Evolutionary conservation across 2,888 invertebrate genomes (phyloP).

Genomic region (Drosophila nr. perissopoda): DNA sequence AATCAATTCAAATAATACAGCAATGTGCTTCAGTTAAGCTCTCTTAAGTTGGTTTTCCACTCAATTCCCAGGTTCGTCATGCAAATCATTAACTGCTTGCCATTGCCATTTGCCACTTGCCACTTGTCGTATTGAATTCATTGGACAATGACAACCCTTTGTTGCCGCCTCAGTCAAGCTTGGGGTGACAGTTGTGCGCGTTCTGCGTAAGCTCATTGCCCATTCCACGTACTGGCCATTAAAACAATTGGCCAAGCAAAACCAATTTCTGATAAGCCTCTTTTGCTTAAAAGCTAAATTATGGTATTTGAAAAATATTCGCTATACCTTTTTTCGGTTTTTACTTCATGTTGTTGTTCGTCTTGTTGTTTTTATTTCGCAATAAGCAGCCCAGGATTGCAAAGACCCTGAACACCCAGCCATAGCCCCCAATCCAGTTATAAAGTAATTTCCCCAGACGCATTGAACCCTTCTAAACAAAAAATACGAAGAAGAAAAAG

Average conservation of each 20-base stretch:
- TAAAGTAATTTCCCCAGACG: constrained; percentile 80
- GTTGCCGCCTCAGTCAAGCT: not conserved
- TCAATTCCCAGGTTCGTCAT: constrained; percentile 21
- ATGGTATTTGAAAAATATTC: constrained; percentile 70
- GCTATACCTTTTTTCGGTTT: constrained; percentile 39
- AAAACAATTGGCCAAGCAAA: constrained; percentile 78
- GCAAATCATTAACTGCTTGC: constrained; percentile 34
- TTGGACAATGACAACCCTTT: constrained; percentile 21
- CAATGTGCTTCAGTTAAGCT: constrained; percentile 12
- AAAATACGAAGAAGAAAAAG: constrained; percentile 9
- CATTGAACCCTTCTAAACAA: constrained; percentile 69
- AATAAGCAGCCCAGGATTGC: constrained; percentile 20
- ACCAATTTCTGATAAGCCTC: constrained; percentile 80
- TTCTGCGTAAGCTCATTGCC: constrained; percentile 52
- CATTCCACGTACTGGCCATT: constrained; percentile 63
- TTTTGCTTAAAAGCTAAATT: constrained; percentile 80
- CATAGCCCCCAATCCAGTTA: constrained; percentile 45
- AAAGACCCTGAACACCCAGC: constrained; percentile 5
- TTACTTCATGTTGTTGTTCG: not conserved
- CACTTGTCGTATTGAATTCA: constrained; percentile 38
- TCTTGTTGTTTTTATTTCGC: constrained; percentile 8
- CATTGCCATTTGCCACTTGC: constrained; percentile 19
- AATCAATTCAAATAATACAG: not conserved
- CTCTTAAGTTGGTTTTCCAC: constrained; percentile 3
- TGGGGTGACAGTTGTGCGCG: constrained; percentile 51